Evolutionary conservation across 2,888 invertebrate species (phyloP).

Genomic region (Leptinotarsa juncta): DNA sequence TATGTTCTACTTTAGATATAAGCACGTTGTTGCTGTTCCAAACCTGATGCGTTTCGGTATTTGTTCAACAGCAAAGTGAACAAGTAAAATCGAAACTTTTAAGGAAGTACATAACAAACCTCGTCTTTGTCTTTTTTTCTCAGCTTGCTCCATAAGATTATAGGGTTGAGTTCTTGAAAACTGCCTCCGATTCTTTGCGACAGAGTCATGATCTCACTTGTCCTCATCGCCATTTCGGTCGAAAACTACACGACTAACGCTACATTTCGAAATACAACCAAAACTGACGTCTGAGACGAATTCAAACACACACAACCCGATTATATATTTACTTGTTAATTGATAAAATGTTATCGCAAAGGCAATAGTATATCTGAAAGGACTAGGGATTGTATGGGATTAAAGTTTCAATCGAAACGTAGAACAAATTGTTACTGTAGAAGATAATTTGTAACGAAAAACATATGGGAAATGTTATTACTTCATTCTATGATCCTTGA

Average conservation of each 20-base stretch:
- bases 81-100: background rate
- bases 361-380: background rate
- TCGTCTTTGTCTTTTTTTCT: conserved; percentile 44
- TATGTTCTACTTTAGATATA: no score
- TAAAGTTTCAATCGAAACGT: background rate
- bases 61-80: no score
- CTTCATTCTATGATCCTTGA: background rate
- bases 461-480: background rate
- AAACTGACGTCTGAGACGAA: background rate
- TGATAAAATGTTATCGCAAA: conserved; percentile 3
- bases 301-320: background rate
- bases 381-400: background rate
- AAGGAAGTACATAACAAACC: conserved; percentile 28
- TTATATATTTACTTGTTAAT: background rate
- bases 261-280: conserved; percentile 3
- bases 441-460: background rate
- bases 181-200: conserved; percentile 53
- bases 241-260: background rate
- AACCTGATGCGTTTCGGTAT: no score
- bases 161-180: conserved; percentile 58
- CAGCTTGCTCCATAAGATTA: conserved; percentile 51
- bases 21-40: no score
- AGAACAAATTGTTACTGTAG: background rate
- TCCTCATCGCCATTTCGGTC: conserved; percentile 43
- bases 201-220: conserved; percentile 40